These are phyloP conservation scores for Caenorhabditis virilis DNA, from an alignment of 2,888 invertebrate genomes.

Conservation along the genomic window DNA sequence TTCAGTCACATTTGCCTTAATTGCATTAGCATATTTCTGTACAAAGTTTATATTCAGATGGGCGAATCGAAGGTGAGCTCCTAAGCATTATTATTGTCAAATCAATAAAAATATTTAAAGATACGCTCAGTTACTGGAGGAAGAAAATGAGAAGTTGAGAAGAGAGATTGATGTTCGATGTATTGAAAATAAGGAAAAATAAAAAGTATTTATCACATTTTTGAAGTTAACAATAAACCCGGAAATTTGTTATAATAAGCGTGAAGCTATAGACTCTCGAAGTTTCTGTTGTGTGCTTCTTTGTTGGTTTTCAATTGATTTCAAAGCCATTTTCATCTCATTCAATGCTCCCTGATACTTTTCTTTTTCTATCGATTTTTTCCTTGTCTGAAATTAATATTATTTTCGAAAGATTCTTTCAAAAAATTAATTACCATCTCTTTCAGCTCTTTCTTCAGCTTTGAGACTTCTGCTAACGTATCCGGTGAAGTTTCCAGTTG, in stretches of 20 bases:
- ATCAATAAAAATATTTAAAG: neutral
- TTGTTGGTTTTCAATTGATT: conserved; percentile 16
- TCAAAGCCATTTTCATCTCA: conserved; percentile 16
- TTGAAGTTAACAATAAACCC: no score
- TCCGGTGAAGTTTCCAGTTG: conserved; percentile 28
- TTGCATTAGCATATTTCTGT: conserved; percentile 35
- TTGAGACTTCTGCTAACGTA: neutral
- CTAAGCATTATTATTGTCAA: neutral
- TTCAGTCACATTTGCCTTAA: conserved; percentile 31
- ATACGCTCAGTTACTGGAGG: neutral
- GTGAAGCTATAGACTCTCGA: conserved; percentile 3
- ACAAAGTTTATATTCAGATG: conserved; percentile 31
- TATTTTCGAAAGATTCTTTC: neutral
- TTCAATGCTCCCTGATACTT: conserved; percentile 11
- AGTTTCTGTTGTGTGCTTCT: conserved; percentile 9
- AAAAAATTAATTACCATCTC: conserved; percentile 1
- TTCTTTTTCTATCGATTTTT: conserved; percentile 18
- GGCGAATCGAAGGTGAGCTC: conserved; percentile 6
- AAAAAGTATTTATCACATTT: no score
- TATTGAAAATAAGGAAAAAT: no score
- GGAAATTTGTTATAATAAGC: no score
- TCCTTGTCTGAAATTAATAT: conserved; percentile 9
- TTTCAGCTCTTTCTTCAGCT: neutral
- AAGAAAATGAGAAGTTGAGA: no score
- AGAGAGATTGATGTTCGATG: no score